Conservation (phyloP, 2,797 vertebrate genomes). For the Oophaga sylvatica region DNA sequence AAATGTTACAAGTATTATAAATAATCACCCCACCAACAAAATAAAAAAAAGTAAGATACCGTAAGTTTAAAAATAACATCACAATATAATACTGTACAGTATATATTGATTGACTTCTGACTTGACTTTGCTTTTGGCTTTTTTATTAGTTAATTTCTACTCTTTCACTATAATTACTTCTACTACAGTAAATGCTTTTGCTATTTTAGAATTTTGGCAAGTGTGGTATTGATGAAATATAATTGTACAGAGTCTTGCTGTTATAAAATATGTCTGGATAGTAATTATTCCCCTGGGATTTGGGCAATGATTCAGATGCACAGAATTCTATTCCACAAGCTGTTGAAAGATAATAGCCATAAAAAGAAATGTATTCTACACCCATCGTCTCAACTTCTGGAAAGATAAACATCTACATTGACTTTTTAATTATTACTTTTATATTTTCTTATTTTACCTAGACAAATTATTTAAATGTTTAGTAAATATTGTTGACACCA, state of each 20-base stretch:
- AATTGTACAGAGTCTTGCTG: constrained; percentile 15
- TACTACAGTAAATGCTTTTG: constrained; percentile 27
- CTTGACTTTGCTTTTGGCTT: not conserved
- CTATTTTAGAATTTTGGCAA: constrained; percentile 21
- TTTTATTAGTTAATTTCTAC: not conserved
- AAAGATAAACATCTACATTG: not conserved
- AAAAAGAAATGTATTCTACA: constrained; percentile 16
- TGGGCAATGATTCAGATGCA: constrained; percentile 32
- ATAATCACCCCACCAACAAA: too few relatives aligned
- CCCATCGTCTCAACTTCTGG: not conserved
- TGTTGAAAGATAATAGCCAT: constrained; percentile 27
- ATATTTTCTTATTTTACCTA: not conserved
- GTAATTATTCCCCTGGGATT: constrained; percentile 30
- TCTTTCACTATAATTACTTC: not conserved
- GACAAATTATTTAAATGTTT: not conserved
- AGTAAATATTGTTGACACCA: not conserved
- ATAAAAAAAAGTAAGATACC: too few relatives aligned
- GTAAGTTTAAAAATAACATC: too few relatives aligned
- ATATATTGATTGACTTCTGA: too few relatives aligned
- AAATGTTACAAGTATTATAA: too few relatives aligned
- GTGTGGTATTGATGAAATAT: constrained; percentile 30
- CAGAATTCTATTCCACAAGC: constrained; percentile 19
- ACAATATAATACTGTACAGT: too few relatives aligned
- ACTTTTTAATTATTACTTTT: not conserved
- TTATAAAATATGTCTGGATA: constrained; percentile 36